Evolutionary conservation across 2,113 vertebrate genomes (phyloP), one percentile per base, ranked within the genome.

Genomic region (Cheirogaleus medius): DNA sequence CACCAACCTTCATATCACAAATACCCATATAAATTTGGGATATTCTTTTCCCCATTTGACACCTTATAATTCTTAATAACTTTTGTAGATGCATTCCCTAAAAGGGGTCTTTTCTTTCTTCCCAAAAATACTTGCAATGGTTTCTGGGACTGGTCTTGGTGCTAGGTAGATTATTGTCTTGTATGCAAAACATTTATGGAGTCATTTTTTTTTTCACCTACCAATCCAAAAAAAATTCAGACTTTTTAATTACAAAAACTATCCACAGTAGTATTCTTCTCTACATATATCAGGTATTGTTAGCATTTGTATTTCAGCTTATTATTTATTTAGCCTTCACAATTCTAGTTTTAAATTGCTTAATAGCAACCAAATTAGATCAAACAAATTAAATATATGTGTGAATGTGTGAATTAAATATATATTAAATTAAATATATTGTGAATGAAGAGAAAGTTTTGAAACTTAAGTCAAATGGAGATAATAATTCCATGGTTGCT

Each of bases 211-310:
- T 58, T 20, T 29, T 47, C 23, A 91, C 18, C 10, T 47, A 68
- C 34, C 29, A 69, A 66, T 76, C 7, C 12, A 21, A 44, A 78
- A 77, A 27, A 5, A 89, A 86, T 8, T 60, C 87, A 80, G 1
- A 2, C 20, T 95, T 73, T 64, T 47, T 73, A 60, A 66, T 37
- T 58, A 49, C 5, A 71, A 82, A 91, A 94, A 39, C 25, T 64
- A 68, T 69, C 21, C 44, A 25, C 0, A 32, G 0, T 27, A n/a
- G 11, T 74, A 32, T 21, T 20, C 3, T 1, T 3, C 0, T 90
- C 4, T 52, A 13, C 17, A 2, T 8, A 47, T 69, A 8, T 69
- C 12, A 39, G 18, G 73, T 85, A 58, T 71, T 56, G 17, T 54
- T 29, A 64, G 14, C 21, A 54, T 71, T 60, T 84, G 1, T 54